Base-by-base conservation (phyloP, 2,888 invertebrate species). In the Andrena bucephala region DNA sequence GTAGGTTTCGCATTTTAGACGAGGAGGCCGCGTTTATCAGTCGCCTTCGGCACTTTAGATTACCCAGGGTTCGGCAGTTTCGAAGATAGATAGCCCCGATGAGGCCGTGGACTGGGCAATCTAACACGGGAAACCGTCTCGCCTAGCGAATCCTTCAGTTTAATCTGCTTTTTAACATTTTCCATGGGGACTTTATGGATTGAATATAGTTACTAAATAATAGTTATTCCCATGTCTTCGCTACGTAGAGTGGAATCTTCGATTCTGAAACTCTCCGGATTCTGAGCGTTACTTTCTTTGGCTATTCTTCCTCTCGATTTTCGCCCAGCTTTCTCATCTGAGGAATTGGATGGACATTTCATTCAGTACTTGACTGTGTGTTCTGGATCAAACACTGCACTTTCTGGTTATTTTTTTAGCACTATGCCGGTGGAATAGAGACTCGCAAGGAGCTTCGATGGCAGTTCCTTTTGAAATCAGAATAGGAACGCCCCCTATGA, bases 1-100 rank as follows among this genome's bases (percentile, higher is more conserved):
- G 36, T 54, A 20, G 57, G 63, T 65, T 50, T 63, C 68, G 72
- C 68, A 65, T 78, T 78, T 78, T 69, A 68, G 72, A 59, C 68
- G 79, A 59, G 73, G 36, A n/a, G 52, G 72, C 59, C 84, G 66
- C 80, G 72, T 86, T 86, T 84, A 87, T 86, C 87, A 81, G 72
- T 72, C 72, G 84, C 87, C 87, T 81, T 86, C 76, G 87, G 81
- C 85, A 81, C 84, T 86, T 86, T 86, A 86, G 85, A 86, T 86
- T 86, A 77, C 81, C 48, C 67, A 27, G 67, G 84, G 70, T 83
- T 86, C 78, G 87, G 73, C 84, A 84, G 78, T 86, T 84, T 76
- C 76, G 73, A 86, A 86, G 85, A 86, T 86, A 77, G 87, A 86
- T 84, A 86, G 85, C 71, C 68, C 68, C 81, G 87, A 86, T 86